Conservation (phyloP, 2,888 invertebrate genomes). For the Morpho deidamia region DNA sequence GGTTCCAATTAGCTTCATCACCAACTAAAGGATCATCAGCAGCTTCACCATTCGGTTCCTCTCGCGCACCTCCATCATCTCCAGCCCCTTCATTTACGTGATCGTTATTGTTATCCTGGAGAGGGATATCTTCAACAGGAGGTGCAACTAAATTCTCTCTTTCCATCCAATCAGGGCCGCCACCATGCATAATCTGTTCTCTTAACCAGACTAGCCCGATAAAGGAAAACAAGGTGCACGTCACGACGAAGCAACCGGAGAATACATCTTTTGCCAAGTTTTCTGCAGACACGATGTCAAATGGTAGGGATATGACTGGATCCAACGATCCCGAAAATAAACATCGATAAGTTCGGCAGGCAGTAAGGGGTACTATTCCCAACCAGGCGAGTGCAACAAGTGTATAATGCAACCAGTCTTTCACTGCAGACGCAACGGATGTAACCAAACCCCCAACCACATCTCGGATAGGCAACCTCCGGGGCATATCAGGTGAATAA, state of each 20-base stretch:
- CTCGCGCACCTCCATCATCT: constrained; percentile 48
- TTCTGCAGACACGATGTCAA: constrained; percentile 95
- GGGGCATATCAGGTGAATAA: constrained; percentile 99
- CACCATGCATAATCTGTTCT: constrained; percentile 98
- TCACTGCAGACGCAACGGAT: constrained; percentile 93
- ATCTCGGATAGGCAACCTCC: constrained; percentile 94
- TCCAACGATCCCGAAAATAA: constrained; percentile 95
- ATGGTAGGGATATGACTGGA: constrained; percentile 89
- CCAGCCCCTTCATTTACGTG: constrained; percentile 55
- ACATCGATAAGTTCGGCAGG: constrained; percentile 96
- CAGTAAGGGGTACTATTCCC: constrained; percentile 96
- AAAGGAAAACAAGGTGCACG: constrained; percentile 96
- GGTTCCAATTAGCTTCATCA: constrained; percentile 96
- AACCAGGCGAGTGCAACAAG: constrained; percentile 98
- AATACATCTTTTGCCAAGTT: constrained; percentile 96
- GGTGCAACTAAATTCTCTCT: constrained; percentile 80
- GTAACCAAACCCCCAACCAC: constrained; percentile 93
- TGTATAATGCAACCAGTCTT: constrained; percentile 98
- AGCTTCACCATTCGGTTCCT: constrained; percentile 57
- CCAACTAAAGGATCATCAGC: constrained; percentile 79
- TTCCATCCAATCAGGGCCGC: constrained; percentile 97
- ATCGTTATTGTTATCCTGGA: constrained; percentile 72
- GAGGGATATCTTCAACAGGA: constrained; percentile 63
- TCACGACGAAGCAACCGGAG: constrained; percentile 97
- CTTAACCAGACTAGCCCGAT: constrained; percentile 98